phyloP scores from a whole-genome alignment of 2,113 vertebrate genomes.

The Antechinus flavipes region DNA sequence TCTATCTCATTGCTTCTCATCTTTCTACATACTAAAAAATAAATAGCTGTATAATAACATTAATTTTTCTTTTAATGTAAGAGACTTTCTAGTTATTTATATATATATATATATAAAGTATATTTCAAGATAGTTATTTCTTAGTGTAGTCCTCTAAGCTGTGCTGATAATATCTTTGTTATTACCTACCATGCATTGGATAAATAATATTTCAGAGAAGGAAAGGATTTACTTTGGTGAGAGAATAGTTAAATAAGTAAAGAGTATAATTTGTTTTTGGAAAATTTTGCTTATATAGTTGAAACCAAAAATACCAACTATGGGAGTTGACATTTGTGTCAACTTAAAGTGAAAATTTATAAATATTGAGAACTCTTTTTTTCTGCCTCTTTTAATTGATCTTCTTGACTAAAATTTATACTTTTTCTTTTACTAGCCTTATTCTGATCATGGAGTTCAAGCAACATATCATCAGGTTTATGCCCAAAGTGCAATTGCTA shows the following conservation, averaged over 20 bases:
- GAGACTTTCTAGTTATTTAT: not conserved
- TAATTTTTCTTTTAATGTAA: not conserved
- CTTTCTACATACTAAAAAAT: not conserved
- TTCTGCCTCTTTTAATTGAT: not conserved
- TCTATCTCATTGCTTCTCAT: not conserved
- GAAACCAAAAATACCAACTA: not conserved
- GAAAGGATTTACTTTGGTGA: not conserved
- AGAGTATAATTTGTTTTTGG: not conserved
- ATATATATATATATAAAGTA: not conserved
- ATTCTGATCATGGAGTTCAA: slow-evolving; percentile 85
- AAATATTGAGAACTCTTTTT: not conserved
- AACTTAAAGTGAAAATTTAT: not conserved
- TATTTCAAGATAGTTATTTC: not conserved
- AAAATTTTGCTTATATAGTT: not conserved
- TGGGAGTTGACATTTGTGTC: not conserved
- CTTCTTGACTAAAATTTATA: not conserved
- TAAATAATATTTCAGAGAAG: slow-evolving; percentile 40
- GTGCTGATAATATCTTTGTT: not conserved
- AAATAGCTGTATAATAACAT: not conserved
- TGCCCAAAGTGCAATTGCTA: slow-evolving; percentile 80
- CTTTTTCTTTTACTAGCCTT: slow-evolving; percentile 76
- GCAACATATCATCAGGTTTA: slow-evolving; percentile 82
- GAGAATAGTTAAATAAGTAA: slow-evolving; percentile 23
- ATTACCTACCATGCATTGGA: slow-evolving; percentile 14
- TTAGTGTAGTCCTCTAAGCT: slow-evolving; percentile 23